phyloP scores from a whole-genome alignment of 2,113 vertebrate species.

The Tringa solitaria region DNA sequence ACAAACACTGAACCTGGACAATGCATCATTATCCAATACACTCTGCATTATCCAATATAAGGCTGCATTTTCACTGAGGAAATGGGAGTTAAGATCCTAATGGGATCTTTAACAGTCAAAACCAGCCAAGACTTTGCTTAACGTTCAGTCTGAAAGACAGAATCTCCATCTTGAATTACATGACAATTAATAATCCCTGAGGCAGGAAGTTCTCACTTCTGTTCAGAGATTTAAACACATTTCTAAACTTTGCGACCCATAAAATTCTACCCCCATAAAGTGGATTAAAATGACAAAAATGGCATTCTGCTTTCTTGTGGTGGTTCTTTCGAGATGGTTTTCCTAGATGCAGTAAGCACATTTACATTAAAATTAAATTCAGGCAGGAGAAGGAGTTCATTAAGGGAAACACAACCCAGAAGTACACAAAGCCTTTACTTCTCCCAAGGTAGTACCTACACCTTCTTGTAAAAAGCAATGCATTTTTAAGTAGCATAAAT shows the following conservation, averaged over 20 bases:
- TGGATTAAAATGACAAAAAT: not conserved
- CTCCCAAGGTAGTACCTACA: not conserved
- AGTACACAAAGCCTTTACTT: not conserved
- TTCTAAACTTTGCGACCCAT: not conserved
- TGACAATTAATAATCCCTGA: not conserved
- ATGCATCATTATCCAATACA: not conserved
- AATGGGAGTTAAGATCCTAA: not conserved
- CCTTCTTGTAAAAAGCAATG: not conserved
- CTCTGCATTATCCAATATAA: not conserved
- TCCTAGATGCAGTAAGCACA: not conserved
- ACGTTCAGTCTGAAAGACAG: not conserved
- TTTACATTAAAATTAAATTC: not conserved
- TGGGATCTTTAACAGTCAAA: not conserved
- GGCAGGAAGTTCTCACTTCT: not conserved
- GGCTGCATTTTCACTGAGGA: not conserved
- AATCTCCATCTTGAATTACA: not conserved
- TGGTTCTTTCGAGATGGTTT: not conserved
- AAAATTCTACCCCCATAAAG: not conserved
- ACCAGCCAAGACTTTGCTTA: not conserved
- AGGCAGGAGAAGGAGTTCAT: not conserved
- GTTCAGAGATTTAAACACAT: not conserved
- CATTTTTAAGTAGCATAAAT: not conserved
- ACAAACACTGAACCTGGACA: not conserved
- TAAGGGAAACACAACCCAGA: not conserved
- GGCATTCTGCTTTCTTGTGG: not conserved